Base-by-base conservation (phyloP, 1,140 invertebrate genomes). In the Meloidogyne hapla region DNA sequence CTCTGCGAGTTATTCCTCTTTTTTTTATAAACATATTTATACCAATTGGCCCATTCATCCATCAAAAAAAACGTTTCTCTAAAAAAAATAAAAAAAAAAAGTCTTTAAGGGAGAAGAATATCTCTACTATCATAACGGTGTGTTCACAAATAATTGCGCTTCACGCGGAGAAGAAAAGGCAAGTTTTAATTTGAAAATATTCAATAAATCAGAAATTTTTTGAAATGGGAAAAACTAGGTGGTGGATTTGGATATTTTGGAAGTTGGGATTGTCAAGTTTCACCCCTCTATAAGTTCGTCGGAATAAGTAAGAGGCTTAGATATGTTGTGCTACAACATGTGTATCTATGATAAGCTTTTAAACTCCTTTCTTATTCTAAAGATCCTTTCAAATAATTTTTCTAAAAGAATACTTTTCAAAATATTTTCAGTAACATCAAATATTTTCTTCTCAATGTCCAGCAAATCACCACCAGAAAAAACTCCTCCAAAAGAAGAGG, bases 381-480 rank as follows among this genome's bases (percentile, higher is more conserved):
- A n/a, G n/a, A n/a, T n/a, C n/a, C n/a, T n/a, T n/a, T n/a, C n/a
- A 33, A 33, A 33, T 6, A 33, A 33, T 33, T 33, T 6, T 33
- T 33, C 2, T 33, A n/a, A n/a, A n/a, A n/a, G n/a, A n/a, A n/a
- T n/a, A n/a, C n/a, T n/a, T n/a, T 33, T 33, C 33, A 33, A 33
- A 33, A 33, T 6, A 48, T 18, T 15, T 56, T 21, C 8, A 56
- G 48, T 56, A 56, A 56, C 48, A 56, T 56, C 48, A 56, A n/a
- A 56, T 6, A 56, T n/a, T 56, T 25, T 72, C 45, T 28, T 23
- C 40, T 48, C 33, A 73, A 73, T 73, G 71, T 26, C 71, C 26
- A 73, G 56, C 56, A 73, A 64, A 73, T 56, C 48, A 56, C n/a
- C 48, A 8, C n/a, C n/a, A n/a, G 48, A n/a, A 56, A 56, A 56